A percentile compares a stretch with the other conserved stretches of the same genome.
These are phyloP conservation scores for Folsomia manolachei DNA, from an alignment of 2,888 invertebrate species.

Conservation along the genomic window DNA sequence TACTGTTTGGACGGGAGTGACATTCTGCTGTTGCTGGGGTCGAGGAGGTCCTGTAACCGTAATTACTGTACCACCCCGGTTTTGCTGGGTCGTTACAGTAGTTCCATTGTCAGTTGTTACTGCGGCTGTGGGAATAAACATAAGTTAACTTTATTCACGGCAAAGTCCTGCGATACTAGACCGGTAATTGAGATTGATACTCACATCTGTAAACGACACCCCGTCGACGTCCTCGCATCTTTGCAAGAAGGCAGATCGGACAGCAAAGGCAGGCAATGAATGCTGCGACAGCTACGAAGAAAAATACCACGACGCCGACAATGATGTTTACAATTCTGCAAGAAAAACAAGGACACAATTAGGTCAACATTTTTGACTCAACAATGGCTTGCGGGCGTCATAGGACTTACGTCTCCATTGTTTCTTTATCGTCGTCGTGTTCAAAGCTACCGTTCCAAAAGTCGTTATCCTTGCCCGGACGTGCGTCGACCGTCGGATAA, in stretches of 20 bases:
- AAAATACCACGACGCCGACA: constrained; percentile 28
- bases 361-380: no score
- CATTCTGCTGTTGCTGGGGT: not conserved
- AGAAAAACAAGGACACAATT: not conserved
- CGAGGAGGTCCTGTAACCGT: not conserved
- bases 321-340: constrained; percentile 28
- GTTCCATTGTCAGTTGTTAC: not conserved
- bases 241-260: constrained; percentile 46
- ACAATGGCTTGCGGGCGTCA: no score
- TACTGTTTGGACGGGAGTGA: constrained; percentile 6
- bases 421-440: constrained; percentile 14
- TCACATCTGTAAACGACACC: constrained; percentile 44
- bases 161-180: no score
- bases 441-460: not conserved
- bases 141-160: no score
- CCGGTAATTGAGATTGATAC: constrained; percentile 9
- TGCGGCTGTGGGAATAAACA: constrained; percentile 4
- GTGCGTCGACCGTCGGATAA: not conserved
- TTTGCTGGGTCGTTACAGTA: constrained; percentile 11
- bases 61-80: not conserved
- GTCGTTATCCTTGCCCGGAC: not conserved
- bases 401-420: not conserved
- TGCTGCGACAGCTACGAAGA: constrained; percentile 26
- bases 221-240: constrained; percentile 37
- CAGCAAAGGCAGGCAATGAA: constrained; percentile 42